Evolutionary conservation across 2,797 vertebrate genomes (phyloP).

Genomic region (Spinus pinus): DNA sequence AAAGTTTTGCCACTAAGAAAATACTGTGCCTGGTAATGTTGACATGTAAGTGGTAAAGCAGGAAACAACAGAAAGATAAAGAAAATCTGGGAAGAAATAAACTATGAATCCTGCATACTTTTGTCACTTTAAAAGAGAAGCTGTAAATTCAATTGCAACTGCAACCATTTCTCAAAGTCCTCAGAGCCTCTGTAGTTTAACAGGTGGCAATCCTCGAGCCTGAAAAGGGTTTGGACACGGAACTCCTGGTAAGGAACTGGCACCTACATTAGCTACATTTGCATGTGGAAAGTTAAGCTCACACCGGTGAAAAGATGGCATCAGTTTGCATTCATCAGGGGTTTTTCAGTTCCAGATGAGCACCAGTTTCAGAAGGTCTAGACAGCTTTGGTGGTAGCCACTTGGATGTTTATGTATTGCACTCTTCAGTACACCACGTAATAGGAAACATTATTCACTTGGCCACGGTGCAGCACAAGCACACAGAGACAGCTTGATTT

Average conservation of each 20-base stretch:
- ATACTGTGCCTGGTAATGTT: background rate
- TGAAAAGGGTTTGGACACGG: background rate
- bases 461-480: background rate
- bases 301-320: background rate
- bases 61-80: background rate
- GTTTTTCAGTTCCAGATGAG: background rate
- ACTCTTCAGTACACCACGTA: background rate
- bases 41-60: background rate
- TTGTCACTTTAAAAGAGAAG: background rate
- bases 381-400: background rate
- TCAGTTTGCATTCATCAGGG: background rate
- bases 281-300: background rate
- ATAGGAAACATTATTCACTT: conserved; percentile 31
- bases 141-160: background rate
- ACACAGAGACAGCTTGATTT: conserved; percentile 19
- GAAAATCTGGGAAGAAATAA: background rate
- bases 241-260: background rate
- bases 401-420: background rate
- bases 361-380: background rate
- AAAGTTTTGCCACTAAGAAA: background rate
- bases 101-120: background rate
- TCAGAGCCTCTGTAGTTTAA: background rate
- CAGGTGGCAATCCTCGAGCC: background rate
- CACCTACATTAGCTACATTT: background rate
- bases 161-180: background rate